These are phyloP conservation scores for Chlorops oryzae DNA, from an alignment of 1,140 invertebrate genomes.

Conservation along the genomic window DNA sequence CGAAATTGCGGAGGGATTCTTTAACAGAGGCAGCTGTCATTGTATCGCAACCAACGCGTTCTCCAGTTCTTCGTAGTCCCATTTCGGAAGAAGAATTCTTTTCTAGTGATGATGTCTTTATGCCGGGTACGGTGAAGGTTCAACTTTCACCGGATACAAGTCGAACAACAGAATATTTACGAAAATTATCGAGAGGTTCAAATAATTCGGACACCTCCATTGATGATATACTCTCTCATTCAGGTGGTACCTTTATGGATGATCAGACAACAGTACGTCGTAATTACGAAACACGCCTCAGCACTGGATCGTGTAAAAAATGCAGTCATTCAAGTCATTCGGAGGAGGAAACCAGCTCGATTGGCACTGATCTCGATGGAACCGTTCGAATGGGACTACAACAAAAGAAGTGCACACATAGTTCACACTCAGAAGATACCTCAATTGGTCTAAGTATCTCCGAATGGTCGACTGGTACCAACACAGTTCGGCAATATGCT, in stretches of 20 bases:
- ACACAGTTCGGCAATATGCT: conserved; percentile 68
- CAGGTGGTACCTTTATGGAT: conserved; percentile 48
- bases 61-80: conserved; percentile 53
- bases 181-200: conserved; percentile 57
- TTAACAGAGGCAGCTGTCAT: conserved; percentile 51
- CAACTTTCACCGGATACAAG: conserved; percentile 53
- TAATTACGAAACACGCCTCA: conserved; percentile 40
- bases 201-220: conserved; percentile 59
- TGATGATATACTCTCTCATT: conserved; percentile 52
- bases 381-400: conserved; percentile 70
- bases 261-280: conserved; percentile 42
- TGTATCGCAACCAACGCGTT: conserved; percentile 54
- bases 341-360: conserved; percentile 60
- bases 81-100: conserved; percentile 60
- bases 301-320: conserved; percentile 52
- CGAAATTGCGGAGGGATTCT: conserved; percentile 23
- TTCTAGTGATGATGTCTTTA: conserved; percentile 60
- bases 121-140: conserved; percentile 52
- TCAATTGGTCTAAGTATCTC: conserved; percentile 75
- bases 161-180: conserved; percentile 30
- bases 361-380: conserved; percentile 67
- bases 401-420: conserved; percentile 66
- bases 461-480: conserved; percentile 77
- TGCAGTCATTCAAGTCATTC: conserved; percentile 60
- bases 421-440: conserved; percentile 76